A percentile compares a stretch with the other conserved stretches of the same genome.
Evolutionary conservation across 2,888 invertebrate species (phyloP).

Genomic region (Caenorhabditis sp.): DNA sequence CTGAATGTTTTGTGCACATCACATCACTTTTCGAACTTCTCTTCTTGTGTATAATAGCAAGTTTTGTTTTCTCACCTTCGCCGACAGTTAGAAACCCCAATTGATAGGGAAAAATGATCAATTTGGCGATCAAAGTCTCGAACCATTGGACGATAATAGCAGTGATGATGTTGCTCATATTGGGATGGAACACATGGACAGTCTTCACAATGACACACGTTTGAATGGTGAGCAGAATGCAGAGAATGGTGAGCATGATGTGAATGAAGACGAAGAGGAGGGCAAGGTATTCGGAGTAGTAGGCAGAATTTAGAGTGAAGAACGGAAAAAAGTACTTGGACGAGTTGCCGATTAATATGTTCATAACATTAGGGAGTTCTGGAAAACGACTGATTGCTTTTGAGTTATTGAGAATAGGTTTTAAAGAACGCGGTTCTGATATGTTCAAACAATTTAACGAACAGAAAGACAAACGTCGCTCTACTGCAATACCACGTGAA

Average conservation of each 20-base stretch:
- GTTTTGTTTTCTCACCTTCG: slow-evolving; percentile 25
- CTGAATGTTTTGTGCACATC: too few species aligned
- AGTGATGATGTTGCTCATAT: slow-evolving; percentile 37
- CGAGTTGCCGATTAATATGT: slow-evolving; percentile 42
- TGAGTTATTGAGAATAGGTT: too few species aligned
- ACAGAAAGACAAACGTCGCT: too few species aligned
- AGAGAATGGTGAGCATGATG: slow-evolving; percentile 28
- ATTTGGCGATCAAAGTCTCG: slow-evolving; percentile 36
- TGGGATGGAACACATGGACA: slow-evolving; percentile 41
- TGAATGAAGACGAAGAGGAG: slow-evolving; percentile 20
- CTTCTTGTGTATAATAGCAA: too few species aligned
- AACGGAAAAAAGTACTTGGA: slow-evolving; percentile 47
- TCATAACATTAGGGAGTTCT: slow-evolving; percentile 36
- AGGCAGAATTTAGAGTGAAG: slow-evolving; percentile 32
- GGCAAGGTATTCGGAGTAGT: slow-evolving; percentile 12
- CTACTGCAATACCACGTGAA: too few species aligned
- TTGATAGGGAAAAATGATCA: slow-evolving; percentile 42
- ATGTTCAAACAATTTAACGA: too few species aligned
- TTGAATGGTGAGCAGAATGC: slow-evolving; percentile 39
- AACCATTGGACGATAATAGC: slow-evolving; percentile 46
- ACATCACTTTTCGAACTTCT: too few species aligned
- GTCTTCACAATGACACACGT: slow-evolving; percentile 25
- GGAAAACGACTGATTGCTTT: not conserved
- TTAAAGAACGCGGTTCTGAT: too few species aligned
- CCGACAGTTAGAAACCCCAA: slow-evolving; percentile 28